phyloP scores from a whole-genome alignment of 2,888 invertebrate species.

The Willowsia nigromaculata region DNA sequence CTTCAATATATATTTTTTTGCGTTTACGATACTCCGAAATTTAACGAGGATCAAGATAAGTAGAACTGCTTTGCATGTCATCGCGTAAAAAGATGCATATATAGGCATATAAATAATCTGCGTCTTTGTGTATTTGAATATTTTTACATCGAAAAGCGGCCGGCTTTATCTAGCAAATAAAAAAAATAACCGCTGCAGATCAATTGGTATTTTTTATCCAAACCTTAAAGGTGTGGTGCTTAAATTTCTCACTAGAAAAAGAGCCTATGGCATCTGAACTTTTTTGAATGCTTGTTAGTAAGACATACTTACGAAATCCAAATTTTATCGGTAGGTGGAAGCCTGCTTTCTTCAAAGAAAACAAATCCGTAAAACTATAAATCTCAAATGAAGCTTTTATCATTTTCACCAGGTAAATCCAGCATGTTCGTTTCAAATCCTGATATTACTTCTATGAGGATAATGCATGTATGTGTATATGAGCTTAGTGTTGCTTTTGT shows the following conservation, averaged over 20 bases:
- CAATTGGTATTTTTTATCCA: not conserved
- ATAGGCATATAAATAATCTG: not conserved
- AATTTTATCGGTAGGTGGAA: not conserved
- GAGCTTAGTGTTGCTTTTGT: not conserved
- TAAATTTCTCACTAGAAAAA: not conserved
- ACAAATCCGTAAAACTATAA: constrained; percentile 28
- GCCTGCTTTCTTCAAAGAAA: not conserved
- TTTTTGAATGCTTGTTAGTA: not conserved
- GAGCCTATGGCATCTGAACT: not conserved
- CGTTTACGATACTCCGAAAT: too few species aligned
- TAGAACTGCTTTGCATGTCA: too few species aligned
- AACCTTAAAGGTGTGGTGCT: not conserved
- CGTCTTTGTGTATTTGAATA: not conserved
- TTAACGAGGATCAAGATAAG: too few species aligned
- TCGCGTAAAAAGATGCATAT: too few species aligned
- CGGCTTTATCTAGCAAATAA: not conserved
- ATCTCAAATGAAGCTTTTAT: constrained; percentile 54
- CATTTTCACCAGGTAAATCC: constrained; percentile 33
- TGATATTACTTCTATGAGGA: not conserved
- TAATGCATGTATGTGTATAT: not conserved
- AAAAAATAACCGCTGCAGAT: not conserved
- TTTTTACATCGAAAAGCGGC: not conserved
- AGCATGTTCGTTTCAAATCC: constrained; percentile 41
- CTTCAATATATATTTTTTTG: too few species aligned
- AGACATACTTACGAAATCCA: not conserved